phyloP scores from a whole-genome alignment of 2,888 invertebrate species.

The Agrochola litura region DNA sequence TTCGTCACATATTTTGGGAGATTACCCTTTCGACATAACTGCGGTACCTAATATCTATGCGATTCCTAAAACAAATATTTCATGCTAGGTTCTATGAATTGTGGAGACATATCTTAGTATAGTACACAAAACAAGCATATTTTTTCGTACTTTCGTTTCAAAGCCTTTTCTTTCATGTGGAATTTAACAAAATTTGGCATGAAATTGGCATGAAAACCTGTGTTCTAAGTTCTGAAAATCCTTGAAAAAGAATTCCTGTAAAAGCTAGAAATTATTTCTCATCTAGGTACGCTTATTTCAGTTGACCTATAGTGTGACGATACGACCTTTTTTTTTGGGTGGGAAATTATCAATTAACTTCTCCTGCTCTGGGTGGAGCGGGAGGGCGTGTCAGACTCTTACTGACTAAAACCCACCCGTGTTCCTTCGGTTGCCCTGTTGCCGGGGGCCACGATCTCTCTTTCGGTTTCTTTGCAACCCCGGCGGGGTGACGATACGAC shows the following conservation, averaged over 20 bases:
- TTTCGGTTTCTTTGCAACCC: too few relatives aligned
- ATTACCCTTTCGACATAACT: background rate
- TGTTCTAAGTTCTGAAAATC: background rate
- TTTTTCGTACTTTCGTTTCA: background rate
- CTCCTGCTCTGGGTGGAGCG: too few relatives aligned
- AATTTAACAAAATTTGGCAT: background rate
- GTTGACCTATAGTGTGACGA: background rate
- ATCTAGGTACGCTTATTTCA: background rate
- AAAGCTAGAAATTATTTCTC: background rate
- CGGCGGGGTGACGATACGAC: too few relatives aligned
- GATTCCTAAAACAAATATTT: background rate
- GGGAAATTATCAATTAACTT: too few relatives aligned
- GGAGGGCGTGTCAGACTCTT: too few relatives aligned
- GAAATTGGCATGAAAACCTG: too few relatives aligned
- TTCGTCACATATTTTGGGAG: background rate
- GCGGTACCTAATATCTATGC: background rate
- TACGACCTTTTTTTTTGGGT: too few relatives aligned
- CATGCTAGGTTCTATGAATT: background rate
- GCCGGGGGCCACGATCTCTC: too few relatives aligned
- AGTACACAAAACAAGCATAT: background rate
- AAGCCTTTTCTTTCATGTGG: constrained; percentile 12
- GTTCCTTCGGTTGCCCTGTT: too few relatives aligned
- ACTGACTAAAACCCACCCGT: too few relatives aligned
- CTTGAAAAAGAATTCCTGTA: background rate
- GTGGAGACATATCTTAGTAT: background rate